A percentile compares a stretch with the other conserved stretches of the same genome.
These are phyloP conservation scores for Ellobius talpinus DNA, from an alignment of 2,113 vertebrate genomes.

Conservation along the genomic window DNA sequence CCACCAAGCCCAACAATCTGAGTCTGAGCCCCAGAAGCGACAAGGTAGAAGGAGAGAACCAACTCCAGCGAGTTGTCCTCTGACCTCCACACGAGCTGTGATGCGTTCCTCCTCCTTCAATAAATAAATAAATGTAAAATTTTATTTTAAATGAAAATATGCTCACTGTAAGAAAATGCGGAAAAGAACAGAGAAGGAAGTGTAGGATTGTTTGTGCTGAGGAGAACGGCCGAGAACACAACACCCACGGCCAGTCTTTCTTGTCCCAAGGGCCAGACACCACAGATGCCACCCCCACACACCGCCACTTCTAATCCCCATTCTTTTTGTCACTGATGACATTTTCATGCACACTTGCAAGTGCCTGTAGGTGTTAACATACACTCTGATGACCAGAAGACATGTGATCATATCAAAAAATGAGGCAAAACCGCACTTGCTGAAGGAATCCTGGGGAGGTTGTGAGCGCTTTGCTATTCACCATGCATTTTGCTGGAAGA, in stretches of 20 bases:
- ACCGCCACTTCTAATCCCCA: neutral
- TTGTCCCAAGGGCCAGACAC: neutral
- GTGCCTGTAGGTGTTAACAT: neutral
- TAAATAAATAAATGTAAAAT: neutral
- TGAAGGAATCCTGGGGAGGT: neutral
- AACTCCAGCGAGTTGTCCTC: neutral
- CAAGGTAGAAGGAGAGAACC: neutral
- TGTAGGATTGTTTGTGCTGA: slow-evolving; percentile 6
- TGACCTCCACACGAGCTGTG: neutral
- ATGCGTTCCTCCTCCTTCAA: neutral
- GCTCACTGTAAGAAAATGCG: slow-evolving; percentile 2
- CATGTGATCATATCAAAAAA: neutral
- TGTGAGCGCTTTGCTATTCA: neutral
- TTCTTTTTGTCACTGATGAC: neutral
- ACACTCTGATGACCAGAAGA: neutral
- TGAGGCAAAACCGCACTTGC: neutral
- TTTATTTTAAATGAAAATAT: neutral
- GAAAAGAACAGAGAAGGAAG: slow-evolving; percentile 11
- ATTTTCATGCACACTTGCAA: neutral
- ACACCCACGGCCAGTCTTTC: neutral
- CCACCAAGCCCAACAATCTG: neutral
- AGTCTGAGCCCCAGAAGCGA: neutral
- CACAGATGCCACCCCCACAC: neutral
- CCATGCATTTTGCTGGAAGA: neutral
- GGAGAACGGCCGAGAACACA: neutral